phyloP scores from a whole-genome alignment of 1,140 invertebrate species.

The Drosophila sturtevanti region DNA sequence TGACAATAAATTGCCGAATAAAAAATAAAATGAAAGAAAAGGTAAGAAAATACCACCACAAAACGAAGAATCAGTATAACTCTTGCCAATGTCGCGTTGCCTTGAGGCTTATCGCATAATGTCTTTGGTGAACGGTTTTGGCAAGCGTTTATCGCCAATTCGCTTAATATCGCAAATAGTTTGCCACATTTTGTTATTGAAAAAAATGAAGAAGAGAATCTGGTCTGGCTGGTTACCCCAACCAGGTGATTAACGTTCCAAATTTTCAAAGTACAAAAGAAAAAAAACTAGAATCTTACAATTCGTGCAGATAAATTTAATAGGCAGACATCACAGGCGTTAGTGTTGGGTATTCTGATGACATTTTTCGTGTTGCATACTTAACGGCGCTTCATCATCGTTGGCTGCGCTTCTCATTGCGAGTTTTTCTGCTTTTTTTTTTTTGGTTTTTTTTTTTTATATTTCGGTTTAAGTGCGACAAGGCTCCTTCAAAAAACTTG shows the following conservation, averaged over 20 bases:
- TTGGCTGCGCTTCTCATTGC: slow-evolving; percentile 27
- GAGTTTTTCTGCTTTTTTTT: slow-evolving; percentile 3
- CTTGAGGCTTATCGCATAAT: slow-evolving; percentile 67
- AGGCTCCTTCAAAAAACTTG: slow-evolving; percentile 67
- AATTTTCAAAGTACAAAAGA: neutral
- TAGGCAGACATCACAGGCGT: slow-evolving; percentile 45
- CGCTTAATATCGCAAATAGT: slow-evolving; percentile 64
- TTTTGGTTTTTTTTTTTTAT: neutral
- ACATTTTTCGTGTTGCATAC: slow-evolving; percentile 13
- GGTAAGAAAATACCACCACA: neutral
- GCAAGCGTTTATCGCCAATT: slow-evolving; percentile 59
- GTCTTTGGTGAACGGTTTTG: slow-evolving; percentile 56
- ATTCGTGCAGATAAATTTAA: slow-evolving; percentile 75
- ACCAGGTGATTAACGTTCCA: slow-evolving; percentile 44
- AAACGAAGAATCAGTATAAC: neutral
- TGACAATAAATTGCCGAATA: slow-evolving; percentile 69
- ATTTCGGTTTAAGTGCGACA: slow-evolving; percentile 59
- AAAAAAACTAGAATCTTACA: slow-evolving; percentile 18
- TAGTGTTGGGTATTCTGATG: neutral
- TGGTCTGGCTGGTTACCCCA: neutral
- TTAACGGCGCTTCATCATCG: slow-evolving; percentile 35
- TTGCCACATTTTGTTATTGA: slow-evolving; percentile 15
- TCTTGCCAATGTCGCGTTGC: slow-evolving; percentile 64
- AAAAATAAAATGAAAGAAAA: neutral
- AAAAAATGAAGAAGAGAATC: neutral